Conservation (phyloP, 2,888 invertebrate species). For the Chymomyza amoena region DNA sequence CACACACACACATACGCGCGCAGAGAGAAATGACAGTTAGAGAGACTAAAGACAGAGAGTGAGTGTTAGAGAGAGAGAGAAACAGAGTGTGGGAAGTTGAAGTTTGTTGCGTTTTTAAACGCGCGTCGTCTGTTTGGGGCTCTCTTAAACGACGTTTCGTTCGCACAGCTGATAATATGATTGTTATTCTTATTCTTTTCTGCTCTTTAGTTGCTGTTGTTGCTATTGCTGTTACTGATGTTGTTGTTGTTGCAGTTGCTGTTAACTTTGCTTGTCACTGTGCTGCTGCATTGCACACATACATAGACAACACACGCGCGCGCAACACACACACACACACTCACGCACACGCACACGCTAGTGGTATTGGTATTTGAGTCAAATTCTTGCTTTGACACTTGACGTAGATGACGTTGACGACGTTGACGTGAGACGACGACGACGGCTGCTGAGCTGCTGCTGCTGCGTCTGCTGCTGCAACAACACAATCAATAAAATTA, state of each 20-base stretch:
- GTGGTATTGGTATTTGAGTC: too few species aligned
- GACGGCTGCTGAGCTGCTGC: background rate
- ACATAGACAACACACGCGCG: background rate
- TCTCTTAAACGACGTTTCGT: background rate
- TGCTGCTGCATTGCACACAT: background rate
- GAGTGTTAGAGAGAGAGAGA: background rate
- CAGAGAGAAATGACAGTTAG: background rate
- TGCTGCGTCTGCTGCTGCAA: conserved; percentile 9
- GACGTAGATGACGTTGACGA: background rate
- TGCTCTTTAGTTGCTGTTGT: conserved; percentile 2
- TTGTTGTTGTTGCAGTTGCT: conserved; percentile 7
- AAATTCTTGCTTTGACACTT: too few species aligned
- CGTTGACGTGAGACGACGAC: background rate
- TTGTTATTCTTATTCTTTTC: conserved; percentile 11
- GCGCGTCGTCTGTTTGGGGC: background rate
- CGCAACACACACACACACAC: background rate
- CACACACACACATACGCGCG: too few species aligned
- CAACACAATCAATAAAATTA: too few species aligned
- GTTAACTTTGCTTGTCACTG: conserved; percentile 20
- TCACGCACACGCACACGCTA: background rate
- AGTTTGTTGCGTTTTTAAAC: background rate
- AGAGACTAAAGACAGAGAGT: too few species aligned
- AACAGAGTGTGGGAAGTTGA: background rate
- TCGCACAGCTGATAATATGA: background rate
- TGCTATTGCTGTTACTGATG: background rate